Percentiles rank a stretch among this genome's conserved stretches.
Conservation (phyloP, 1,140 invertebrate genomes). For the Alviniconcha marisindica region DNA sequence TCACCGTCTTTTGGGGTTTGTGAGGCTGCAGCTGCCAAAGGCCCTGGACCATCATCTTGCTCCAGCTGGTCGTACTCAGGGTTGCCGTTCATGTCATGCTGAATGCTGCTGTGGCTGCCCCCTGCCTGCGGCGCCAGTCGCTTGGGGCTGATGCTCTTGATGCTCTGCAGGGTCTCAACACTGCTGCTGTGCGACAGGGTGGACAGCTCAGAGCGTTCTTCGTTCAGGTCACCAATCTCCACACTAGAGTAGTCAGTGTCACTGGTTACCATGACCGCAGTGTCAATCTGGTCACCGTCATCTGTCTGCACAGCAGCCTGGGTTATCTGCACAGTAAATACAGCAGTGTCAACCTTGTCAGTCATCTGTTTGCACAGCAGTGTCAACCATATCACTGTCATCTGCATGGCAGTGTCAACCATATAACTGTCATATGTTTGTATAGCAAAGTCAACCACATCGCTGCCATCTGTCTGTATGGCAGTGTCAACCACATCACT, state of each 20-base stretch:
- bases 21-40: not conserved
- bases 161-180: slow-evolving; percentile 70
- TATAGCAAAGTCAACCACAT: too few species aligned
- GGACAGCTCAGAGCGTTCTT: slow-evolving; percentile 69
- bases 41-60: slow-evolving; percentile 9
- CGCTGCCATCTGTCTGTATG: too few species aligned
- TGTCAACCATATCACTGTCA: too few species aligned
- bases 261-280: slow-evolving; percentile 56
- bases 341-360: too few species aligned
- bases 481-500: too few species aligned
- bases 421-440: too few species aligned
- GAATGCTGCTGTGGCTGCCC: slow-evolving; percentile 35
- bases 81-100: slow-evolving; percentile 73
- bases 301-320: slow-evolving; percentile 8
- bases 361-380: too few species aligned
- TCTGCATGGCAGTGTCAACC: too few species aligned
- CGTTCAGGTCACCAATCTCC: slow-evolving; percentile 71
- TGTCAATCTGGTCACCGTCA: slow-evolving; percentile 38
- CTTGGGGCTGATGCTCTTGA: slow-evolving; percentile 67
- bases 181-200: slow-evolving; percentile 68
- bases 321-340: not conserved
- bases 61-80: slow-evolving; percentile 51
- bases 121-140: slow-evolving; percentile 33
- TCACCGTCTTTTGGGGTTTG: not conserved
- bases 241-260: slow-evolving; percentile 69